Evolutionary conservation across 1,140 invertebrate genomes (phyloP), one percentile per base, ranked within the genome.

Genomic region (Papilio polytes): DNA sequence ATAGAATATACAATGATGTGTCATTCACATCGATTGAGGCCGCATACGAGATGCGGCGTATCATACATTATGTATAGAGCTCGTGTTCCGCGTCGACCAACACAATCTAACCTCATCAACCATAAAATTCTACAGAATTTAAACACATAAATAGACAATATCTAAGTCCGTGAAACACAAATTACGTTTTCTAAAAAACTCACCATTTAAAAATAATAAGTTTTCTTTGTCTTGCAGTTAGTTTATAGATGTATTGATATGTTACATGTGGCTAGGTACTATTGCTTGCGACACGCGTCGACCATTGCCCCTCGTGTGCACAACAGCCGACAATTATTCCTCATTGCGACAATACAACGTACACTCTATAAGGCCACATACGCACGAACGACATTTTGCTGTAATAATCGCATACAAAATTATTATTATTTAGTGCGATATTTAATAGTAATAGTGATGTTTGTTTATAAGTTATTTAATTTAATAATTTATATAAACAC

Each of bases 11-110:
- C 91, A 95, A 94, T 92, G 91, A 94, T 88, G 88, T 95, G 92
- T 94, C 92, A 93, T 92, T 94, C 92, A 92, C 92, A 90, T 93
- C 92, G 92, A 94, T 93, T 93, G 92, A 94, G 93, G 93, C 89
- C 92, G 92, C 92, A 94, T 94, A 91, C 89, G 87, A 94, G 93
- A 94, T 94, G 91, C 82, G 89, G 85, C 80, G 80, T 90, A 86
- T 90, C 91, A 93, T 94, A 93, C 88, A 93, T 94, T 87, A 93
- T 94, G 90, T 92, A 94, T 92, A 89, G 86, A 84, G 83, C 85
- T 81, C 81, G 87, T 87, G 86, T 88, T 92, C 89, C 87, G 79
- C 59, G 80, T 72, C 83, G 80, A 56, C 85, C 84, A n/a, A 36
- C 59, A 78, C 36, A 44, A 44, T 44, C 36, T 53, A 74, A 51